A percentile compares a stretch with the other conserved stretches of the same genome.
phyloP scores from a whole-genome alignment of 2,888 invertebrate genomes.

The Lepidonotus clava region DNA sequence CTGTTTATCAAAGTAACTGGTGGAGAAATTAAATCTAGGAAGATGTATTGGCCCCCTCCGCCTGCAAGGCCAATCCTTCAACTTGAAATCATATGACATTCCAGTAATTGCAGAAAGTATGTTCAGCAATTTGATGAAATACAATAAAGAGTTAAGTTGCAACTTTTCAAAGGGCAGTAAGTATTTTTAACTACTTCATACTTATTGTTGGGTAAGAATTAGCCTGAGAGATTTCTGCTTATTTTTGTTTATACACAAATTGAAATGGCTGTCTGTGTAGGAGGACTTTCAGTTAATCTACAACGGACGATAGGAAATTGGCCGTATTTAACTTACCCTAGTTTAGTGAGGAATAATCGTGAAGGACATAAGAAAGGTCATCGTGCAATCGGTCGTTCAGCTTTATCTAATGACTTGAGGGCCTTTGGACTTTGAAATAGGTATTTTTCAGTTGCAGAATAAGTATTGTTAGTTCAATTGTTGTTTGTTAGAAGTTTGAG shows the following conservation, averaged over 20 bases:
- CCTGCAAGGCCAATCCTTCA: background rate
- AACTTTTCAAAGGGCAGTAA: too few species aligned
- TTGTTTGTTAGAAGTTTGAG: too few species aligned
- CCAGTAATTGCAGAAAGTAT: background rate
- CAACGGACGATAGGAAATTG: background rate
- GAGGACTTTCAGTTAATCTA: too few species aligned
- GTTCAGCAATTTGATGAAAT: slow-evolving; percentile 36
- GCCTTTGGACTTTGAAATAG: too few species aligned
- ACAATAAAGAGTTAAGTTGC: background rate
- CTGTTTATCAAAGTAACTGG: background rate
- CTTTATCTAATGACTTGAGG: background rate
- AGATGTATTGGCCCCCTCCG: background rate
- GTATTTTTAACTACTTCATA: too few species aligned
- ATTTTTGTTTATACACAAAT: too few species aligned
- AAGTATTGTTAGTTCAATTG: too few species aligned
- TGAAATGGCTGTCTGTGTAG: too few species aligned
- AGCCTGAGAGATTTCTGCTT: slow-evolving; percentile 1
- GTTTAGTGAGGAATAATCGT: background rate
- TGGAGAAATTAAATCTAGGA: background rate
- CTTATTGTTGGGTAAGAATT: background rate
- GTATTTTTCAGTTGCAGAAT: too few species aligned
- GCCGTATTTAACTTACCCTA: background rate
- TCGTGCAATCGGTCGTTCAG: background rate
- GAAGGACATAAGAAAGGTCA: background rate
- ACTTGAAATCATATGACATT: background rate